Percentiles rank a stretch among this genome's conserved stretches.
Evolutionary conservation across 2,797 vertebrate genomes (phyloP).

Genomic region (Sebastiscus albofasciatus): DNA sequence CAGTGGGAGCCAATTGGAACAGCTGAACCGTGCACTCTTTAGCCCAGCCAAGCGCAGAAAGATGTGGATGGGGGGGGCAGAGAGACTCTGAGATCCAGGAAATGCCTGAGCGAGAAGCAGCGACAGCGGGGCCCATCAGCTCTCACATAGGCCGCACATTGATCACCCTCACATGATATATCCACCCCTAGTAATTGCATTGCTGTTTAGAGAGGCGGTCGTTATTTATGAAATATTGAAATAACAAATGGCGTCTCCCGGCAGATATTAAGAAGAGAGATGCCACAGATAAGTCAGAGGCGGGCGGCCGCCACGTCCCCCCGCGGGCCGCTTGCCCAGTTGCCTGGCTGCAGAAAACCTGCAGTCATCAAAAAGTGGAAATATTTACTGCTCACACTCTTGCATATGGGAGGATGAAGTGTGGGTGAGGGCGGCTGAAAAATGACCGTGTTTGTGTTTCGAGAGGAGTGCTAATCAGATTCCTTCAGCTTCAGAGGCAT

Average conservation of each 20-base stretch:
- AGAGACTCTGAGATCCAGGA: conserved; percentile 77
- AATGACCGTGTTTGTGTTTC: conserved; percentile 80
- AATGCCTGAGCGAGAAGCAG: conserved; percentile 64
- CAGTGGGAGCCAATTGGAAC: conserved; percentile 69
- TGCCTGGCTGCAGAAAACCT: conserved; percentile 77
- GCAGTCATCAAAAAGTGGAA: conserved; percentile 85
- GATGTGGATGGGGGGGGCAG: not conserved
- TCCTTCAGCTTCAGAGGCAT: conserved; percentile 66
- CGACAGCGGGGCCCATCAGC: conserved; percentile 32
- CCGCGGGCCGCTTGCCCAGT: conserved; percentile 72
- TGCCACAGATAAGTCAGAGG: conserved; percentile 79
- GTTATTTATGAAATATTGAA: conserved; percentile 84
- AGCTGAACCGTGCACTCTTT: conserved; percentile 76
- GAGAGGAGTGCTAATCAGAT: conserved; percentile 79
- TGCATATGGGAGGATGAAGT: conserved; percentile 64
- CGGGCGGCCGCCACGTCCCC: conserved; percentile 35
- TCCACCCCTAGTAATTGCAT: conserved; percentile 73
- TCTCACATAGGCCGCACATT: conserved; percentile 58
- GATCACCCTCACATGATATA: conserved; percentile 74
- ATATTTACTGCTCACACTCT: conserved; percentile 81
- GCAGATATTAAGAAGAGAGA: conserved; percentile 81
- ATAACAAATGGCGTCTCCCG: conserved; percentile 78
- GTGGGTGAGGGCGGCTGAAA: conserved; percentile 69
- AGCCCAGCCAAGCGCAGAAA: conserved; percentile 65
- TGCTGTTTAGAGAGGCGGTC: conserved; percentile 74